Percentiles rank a stretch among this genome's conserved stretches.
Evolutionary conservation across 2,113 vertebrate species (phyloP).

Genomic region (Thunnus maccoyii): DNA sequence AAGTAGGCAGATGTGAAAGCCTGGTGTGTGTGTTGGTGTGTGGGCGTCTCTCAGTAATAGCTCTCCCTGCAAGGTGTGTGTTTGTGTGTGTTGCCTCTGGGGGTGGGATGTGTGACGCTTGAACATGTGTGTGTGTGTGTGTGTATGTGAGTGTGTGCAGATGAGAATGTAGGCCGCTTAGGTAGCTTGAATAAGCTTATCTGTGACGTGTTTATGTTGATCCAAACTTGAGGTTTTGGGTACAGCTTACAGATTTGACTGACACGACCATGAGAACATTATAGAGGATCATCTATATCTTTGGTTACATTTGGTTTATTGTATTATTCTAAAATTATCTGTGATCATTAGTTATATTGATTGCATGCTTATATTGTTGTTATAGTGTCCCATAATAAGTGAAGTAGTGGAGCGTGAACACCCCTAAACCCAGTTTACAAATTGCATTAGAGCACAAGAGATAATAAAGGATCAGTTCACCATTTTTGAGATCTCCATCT

Average conservation of each 20-base stretch:
- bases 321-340: background rate
- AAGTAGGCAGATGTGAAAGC: constrained; percentile 78
- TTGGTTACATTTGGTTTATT: background rate
- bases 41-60: constrained; percentile 61
- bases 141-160: constrained; percentile 23
- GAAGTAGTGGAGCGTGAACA: background rate
- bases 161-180: constrained; percentile 46
- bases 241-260: constrained; percentile 36
- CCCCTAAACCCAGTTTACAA: background rate
- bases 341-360: background rate
- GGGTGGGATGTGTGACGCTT: constrained; percentile 49
- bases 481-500: background rate
- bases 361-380: background rate
- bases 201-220: constrained; percentile 48
- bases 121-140: background rate
- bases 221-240: constrained; percentile 55
- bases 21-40: constrained; percentile 36
- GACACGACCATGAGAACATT: background rate
- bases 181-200: constrained; percentile 17
- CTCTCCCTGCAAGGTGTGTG: constrained; percentile 39
- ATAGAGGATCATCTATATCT: too few relatives aligned
- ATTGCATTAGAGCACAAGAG: too few relatives aligned
- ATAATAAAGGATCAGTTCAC: too few relatives aligned
- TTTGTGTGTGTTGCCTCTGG: constrained; percentile 39
- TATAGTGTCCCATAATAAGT: too few relatives aligned